These are phyloP conservation scores for Morone chrysops DNA, from an alignment of 2,113 vertebrate genomes.

Conservation along the genomic window DNA sequence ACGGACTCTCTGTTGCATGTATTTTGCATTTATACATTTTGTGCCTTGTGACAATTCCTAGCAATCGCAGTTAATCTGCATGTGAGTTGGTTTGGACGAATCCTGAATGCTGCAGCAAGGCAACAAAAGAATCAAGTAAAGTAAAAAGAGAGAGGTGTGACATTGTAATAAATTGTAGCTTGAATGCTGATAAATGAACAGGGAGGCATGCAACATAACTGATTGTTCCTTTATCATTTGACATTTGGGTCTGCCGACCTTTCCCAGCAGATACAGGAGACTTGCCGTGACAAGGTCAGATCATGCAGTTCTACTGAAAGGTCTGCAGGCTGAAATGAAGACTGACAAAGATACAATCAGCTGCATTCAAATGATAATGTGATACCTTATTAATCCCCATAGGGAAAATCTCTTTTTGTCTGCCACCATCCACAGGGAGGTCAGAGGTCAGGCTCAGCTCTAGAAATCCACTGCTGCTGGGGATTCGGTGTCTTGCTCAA, in stretches of 20 bases:
- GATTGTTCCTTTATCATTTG: slow-evolving; percentile 62
- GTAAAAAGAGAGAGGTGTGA: background rate
- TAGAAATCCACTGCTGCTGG: slow-evolving; percentile 16
- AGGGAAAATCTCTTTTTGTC: slow-evolving; percentile 64
- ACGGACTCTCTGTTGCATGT: background rate
- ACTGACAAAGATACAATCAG: slow-evolving; percentile 67
- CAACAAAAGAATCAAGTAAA: slow-evolving; percentile 4
- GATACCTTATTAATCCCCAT: slow-evolving; percentile 74
- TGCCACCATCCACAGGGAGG: slow-evolving; percentile 54
- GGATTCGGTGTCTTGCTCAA: slow-evolving; percentile 45
- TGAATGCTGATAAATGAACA: slow-evolving; percentile 25
- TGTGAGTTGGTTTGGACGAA: background rate
- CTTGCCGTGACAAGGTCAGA: slow-evolving; percentile 35
- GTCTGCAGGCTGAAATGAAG: slow-evolving; percentile 55
- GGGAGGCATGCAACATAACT: background rate
- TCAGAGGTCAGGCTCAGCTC: slow-evolving; percentile 63
- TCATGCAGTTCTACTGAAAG: slow-evolving; percentile 32
- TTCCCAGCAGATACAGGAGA: slow-evolving; percentile 29
- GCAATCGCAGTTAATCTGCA: background rate
- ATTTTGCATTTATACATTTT: background rate
- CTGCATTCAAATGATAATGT: slow-evolving; percentile 76
- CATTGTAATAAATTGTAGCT: slow-evolving; percentile 12
- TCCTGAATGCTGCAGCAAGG: background rate
- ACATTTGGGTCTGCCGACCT: slow-evolving; percentile 57
- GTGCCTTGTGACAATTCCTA: background rate